These are phyloP conservation scores for Alligator mississippiensis DNA, from an alignment of 2,113 vertebrate genomes.

Conservation along the genomic window DNA sequence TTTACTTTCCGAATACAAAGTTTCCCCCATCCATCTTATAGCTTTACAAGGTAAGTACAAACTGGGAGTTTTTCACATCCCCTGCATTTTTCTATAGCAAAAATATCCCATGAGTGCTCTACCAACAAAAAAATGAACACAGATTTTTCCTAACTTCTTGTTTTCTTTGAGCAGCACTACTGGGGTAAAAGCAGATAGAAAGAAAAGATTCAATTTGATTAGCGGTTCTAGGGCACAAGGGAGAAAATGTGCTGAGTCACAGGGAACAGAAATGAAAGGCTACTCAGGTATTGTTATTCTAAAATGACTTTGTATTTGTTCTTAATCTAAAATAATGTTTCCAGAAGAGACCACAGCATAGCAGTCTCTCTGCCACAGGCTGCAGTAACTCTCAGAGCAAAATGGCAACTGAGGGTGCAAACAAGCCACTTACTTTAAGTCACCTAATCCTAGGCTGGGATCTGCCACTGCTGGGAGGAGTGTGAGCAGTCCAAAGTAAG, in stretches of 20 bases:
- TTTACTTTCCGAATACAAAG: neutral
- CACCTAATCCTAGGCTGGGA: neutral
- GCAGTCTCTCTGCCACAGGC: neutral
- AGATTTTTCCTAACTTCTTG: neutral
- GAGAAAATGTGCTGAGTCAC: neutral
- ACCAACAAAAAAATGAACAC: neutral
- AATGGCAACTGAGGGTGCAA: too few relatives aligned
- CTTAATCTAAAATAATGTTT: neutral
- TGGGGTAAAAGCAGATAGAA: neutral
- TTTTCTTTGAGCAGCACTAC: neutral
- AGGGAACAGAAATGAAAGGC: neutral
- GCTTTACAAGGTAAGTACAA: neutral
- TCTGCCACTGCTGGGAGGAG: neutral
- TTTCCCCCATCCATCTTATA: neutral
- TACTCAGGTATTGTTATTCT: neutral
- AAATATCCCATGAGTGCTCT: neutral
- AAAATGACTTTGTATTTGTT: neutral
- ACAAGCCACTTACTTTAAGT: too few relatives aligned
- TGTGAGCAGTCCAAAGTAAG: too few relatives aligned
- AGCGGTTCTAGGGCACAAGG: rapidly evolving
- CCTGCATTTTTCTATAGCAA: neutral
- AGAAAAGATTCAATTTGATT: neutral
- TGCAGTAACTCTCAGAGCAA: too few relatives aligned
- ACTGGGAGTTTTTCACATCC: neutral
- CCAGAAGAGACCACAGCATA: neutral